These are phyloP conservation scores for Siniperca obscura DNA, from an alignment of 2,797 vertebrate species.

Conservation along the genomic window DNA sequence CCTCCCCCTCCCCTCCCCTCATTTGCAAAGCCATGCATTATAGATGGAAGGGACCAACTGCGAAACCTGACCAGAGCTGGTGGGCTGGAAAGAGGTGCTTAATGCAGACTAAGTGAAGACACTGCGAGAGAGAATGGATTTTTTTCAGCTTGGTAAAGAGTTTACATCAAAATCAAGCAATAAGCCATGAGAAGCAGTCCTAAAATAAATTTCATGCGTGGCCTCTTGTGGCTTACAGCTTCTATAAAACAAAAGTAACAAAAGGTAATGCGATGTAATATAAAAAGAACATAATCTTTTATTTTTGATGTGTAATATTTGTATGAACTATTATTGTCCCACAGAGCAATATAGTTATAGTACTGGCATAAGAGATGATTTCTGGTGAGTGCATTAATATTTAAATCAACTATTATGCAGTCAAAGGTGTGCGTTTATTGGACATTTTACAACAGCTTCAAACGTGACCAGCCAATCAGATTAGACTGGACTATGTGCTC, in stretches of 20 bases:
- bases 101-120: slow-evolving; percentile 64
- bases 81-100: slow-evolving; percentile 60
- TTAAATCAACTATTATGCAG: slow-evolving; percentile 67
- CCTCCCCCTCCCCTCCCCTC: slow-evolving; percentile 6
- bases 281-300: slow-evolving; percentile 64
- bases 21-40: slow-evolving; percentile 73
- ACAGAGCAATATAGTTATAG: slow-evolving; percentile 49
- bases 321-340: slow-evolving; percentile 33
- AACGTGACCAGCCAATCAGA: slow-evolving; percentile 67
- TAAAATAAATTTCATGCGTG: slow-evolving; percentile 43
- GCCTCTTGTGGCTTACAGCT: slow-evolving; percentile 56
- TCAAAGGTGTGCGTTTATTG: slow-evolving; percentile 72
- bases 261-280: slow-evolving; percentile 41
- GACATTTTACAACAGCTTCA: slow-evolving; percentile 62
- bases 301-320: slow-evolving; percentile 60
- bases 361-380: slow-evolving; percentile 47
- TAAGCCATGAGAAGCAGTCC: slow-evolving; percentile 40
- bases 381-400: slow-evolving; percentile 65
- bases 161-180: slow-evolving; percentile 49
- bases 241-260: slow-evolving; percentile 60
- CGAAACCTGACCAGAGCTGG: slow-evolving; percentile 47
- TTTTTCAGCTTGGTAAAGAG: slow-evolving; percentile 35
- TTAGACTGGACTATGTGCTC: slow-evolving; percentile 14
- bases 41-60: slow-evolving; percentile 54
- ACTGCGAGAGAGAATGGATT: slow-evolving; percentile 25